phyloP scores from a whole-genome alignment of 2,113 vertebrate genomes.

The Campylomormyrus numenius region DNA sequence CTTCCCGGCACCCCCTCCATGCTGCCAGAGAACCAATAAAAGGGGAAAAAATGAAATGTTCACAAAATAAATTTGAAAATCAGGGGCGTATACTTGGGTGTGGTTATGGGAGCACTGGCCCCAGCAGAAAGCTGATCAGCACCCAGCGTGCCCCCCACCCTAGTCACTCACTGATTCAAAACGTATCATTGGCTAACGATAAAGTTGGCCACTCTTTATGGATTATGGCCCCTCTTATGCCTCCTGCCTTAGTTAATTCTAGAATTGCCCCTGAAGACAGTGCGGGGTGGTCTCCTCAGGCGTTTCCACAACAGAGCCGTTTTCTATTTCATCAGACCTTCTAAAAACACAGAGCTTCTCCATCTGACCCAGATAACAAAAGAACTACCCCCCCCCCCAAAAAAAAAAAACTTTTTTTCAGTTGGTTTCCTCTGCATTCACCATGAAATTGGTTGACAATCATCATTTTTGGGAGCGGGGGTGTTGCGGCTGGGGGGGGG shows the following conservation, averaged over 20 bases:
- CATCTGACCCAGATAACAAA: not conserved
- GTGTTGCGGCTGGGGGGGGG: not conserved
- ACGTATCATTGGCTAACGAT: not conserved
- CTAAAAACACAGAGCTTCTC: constrained; percentile 20
- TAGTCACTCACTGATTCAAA: not conserved
- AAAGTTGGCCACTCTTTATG: not conserved
- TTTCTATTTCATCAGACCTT: constrained; percentile 19
- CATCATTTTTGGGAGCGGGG: no score
- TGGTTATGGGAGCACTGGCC: not conserved
- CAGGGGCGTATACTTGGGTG: not conserved
- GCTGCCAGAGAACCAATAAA: not conserved
- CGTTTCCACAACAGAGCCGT: not conserved
- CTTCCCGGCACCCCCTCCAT: not conserved
- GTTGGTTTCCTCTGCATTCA: constrained; percentile 14
- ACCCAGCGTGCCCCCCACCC: not conserved
- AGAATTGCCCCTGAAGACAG: not conserved
- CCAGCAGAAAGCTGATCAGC: not conserved
- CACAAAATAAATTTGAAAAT: not conserved
- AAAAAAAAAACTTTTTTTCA: not conserved
- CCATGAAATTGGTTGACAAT: no score
- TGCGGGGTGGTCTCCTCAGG: not conserved
- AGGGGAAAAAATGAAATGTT: not conserved
- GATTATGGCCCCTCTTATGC: not conserved
- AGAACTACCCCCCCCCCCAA: not conserved
- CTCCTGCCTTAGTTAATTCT: not conserved